Evolutionary conservation across 1,140 invertebrate genomes (phyloP), one percentile per base, ranked within the genome.

Genomic region (Drosophila equinoxialis): DNA sequence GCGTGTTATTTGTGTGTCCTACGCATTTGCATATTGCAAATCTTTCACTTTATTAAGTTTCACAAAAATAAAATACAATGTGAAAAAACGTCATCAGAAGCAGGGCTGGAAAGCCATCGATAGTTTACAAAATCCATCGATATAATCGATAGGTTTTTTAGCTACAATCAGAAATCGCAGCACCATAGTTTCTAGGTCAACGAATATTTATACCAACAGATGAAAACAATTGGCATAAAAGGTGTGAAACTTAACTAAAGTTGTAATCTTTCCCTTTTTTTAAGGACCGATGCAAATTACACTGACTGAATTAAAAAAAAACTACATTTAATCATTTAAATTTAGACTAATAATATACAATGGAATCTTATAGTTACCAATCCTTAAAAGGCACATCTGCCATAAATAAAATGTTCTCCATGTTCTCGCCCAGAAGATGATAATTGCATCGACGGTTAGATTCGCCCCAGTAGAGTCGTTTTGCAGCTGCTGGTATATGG

Each of bases 51-150:
- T 86, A 65, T 86, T 48, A 72, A 83, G 80, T 80, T 30, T 74
- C 66, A 74, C 79, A 77, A 76, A 86, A 80, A 71, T 71, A 74
- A 75, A 72, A 72, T 76, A 79, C 68, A 86, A 86, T 73, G 75
- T 77, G 83, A 87, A 87, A 86, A 86, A 86, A 87, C 83, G 83
- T 86, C 79, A 87, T 86, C 83, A 86, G 45, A 23, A 51, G 45
- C 10, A 20, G 20, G 20, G 45, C 45, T 20, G 30, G 0, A 30
- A 30, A 30, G 6, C 30, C 30, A 30, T 6, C 17, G 8, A 23
- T 51, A 20, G 1, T 8, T 10, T 23, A 11, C 11, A 11, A 23
- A 10, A 4, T 4, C 20, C 17, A 30, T 30, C 30, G 30, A 30
- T 30, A 6, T 26, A 26, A 30, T 30, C 17, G 8, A 30, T 30